These are phyloP conservation scores for Spongilla lacustris DNA, from an alignment of 37 sponge, comb jelly and placozoan genomes.

Conservation along the genomic window DNA sequence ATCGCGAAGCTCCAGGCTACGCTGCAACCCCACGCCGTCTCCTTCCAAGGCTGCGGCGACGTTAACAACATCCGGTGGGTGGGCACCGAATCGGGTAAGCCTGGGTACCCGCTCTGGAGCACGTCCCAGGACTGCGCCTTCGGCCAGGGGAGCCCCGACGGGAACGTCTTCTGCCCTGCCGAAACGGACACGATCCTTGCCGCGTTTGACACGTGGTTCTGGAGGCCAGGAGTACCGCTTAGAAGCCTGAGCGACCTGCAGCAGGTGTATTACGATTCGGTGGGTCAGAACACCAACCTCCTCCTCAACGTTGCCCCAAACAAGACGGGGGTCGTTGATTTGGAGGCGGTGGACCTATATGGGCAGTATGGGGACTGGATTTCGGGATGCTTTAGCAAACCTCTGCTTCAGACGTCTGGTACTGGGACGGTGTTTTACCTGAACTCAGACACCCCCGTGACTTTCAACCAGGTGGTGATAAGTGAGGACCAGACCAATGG, in stretches of 20 bases:
- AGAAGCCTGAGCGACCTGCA: slow-evolving; percentile 33
- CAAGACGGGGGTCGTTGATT: background rate
- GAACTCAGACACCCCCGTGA: background rate
- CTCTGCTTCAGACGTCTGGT: background rate
- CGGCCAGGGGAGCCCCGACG: slow-evolving; percentile 33
- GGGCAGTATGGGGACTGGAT: background rate
- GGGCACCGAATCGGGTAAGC: slow-evolving; percentile 54
- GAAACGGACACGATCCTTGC: slow-evolving; percentile 67
- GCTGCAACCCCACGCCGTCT: slow-evolving; percentile 57
- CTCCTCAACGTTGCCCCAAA: background rate
- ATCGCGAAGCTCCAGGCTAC: slow-evolving; percentile 10
- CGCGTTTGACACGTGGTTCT: slow-evolving; percentile 45
- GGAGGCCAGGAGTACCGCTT: slow-evolving; percentile 10
- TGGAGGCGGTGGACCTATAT: background rate
- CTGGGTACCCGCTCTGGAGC: slow-evolving; percentile 60
- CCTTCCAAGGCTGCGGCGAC: slow-evolving; percentile 45
- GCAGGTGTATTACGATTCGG: slow-evolving; percentile 36
- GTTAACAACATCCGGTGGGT: slow-evolving; percentile 59
- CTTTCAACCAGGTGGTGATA: slow-evolving; percentile 9
- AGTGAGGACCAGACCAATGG: slow-evolving; percentile 49
- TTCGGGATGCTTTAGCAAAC: background rate
- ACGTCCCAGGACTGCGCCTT: slow-evolving; percentile 18
- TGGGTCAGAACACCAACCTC: slow-evolving; percentile 41
- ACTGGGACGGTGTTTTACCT: background rate
- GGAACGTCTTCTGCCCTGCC: slow-evolving; percentile 57